Percentiles rank a stretch among this genome's conserved stretches.
phyloP scores from a whole-genome alignment of 2,113 vertebrate genomes.

The Psophia crepitans region DNA sequence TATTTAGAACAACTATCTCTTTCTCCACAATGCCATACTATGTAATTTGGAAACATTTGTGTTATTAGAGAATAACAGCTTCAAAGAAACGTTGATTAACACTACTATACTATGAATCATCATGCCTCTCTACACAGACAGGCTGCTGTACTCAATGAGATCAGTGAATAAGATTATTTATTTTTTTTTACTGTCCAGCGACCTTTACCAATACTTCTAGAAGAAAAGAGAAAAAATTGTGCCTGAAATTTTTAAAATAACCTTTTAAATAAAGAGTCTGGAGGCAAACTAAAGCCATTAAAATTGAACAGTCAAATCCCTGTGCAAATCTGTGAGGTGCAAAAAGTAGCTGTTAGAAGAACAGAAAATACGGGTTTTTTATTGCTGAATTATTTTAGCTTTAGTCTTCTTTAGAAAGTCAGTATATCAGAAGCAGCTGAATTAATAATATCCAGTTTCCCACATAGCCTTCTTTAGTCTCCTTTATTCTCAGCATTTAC shows the following conservation, averaged over 20 bases:
- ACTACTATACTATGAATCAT: neutral
- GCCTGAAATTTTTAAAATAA: neutral
- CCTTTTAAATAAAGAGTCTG: neutral
- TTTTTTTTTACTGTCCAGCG: neutral
- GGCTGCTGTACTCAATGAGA: neutral
- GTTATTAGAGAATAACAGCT: neutral
- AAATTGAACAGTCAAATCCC: neutral
- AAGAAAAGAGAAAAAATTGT: neutral
- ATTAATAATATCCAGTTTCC: neutral
- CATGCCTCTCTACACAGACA: neutral
- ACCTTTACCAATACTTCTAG: neutral
- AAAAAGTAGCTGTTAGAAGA: neutral
- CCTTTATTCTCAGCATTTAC: neutral
- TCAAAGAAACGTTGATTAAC: neutral
- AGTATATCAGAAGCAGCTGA: neutral
- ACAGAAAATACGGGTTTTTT: neutral
- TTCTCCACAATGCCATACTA: neutral
- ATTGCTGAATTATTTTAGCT: neutral
- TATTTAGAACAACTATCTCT: neutral
- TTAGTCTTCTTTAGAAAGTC: neutral
- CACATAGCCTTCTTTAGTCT: neutral
- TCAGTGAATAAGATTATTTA: neutral
- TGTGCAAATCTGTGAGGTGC: neutral
- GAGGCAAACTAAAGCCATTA: neutral
- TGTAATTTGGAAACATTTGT: neutral